Evolutionary conservation across 2,888 invertebrate genomes (phyloP), one percentile per base, ranked within the genome.

Genomic region (Hypena proboscidalis): DNA sequence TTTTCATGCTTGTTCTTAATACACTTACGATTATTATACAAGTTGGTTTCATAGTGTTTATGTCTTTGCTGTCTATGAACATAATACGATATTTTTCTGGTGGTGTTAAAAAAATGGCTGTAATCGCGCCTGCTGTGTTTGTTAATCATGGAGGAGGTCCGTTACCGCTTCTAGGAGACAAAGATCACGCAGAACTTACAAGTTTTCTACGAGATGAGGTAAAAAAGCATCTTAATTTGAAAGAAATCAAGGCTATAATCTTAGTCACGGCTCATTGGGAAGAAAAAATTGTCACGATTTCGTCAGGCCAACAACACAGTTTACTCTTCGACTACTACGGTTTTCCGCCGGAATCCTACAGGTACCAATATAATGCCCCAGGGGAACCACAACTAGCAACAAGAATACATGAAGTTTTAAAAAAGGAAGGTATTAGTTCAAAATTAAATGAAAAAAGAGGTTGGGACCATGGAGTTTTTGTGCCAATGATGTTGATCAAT

Each of bases 401-500:
- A 36, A 68, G 75, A 0, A 79, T 90, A 3, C 80, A 87, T 10
- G 61, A 75, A 17, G 63, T 67, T 1, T 42, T 90, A 4, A 80
- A 81, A 56, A 73, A 73, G 6, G 76, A 70, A 4, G 88, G 89
- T 13, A 82, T 89, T 19, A 71, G 77, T 6, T 82, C 87, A 0
- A 83, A 78, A 58, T 58, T 90, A 20, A 88, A 90, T 41, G 51
- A 78, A 0, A 71, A 83, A 60, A 71, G 90, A 72, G 90, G 90
- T 58, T 90, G 90, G 90, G 90, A 90, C 59, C 90, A 90, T 62
- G 90, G 90, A 60, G 90, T 90, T 7, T 90, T 90, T 47, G 90
- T 90, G 11, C 90, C 90, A 0, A 90, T 90, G 90, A 83, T 90
- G 77, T 60, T 90, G 0, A 89, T 90, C 1, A 85, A 87, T 27